Base-by-base conservation (phyloP, 2,888 invertebrate genomes). In the Limnephilus lunatus region DNA sequence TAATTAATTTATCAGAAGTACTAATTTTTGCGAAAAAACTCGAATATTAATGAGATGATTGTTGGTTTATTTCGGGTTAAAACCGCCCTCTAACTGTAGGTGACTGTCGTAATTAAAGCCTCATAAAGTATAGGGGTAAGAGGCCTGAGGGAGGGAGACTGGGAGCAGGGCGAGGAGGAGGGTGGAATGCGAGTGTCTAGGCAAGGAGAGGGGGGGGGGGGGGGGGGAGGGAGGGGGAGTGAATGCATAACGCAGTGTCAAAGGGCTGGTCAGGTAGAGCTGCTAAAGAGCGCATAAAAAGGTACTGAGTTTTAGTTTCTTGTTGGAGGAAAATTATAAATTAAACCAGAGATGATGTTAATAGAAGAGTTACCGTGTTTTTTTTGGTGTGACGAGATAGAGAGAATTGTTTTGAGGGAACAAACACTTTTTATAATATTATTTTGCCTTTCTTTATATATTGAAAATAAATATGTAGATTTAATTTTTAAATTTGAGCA, bases 41-140 rank as follows among this genome's bases (percentile, higher is more conserved):
- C 44, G 68, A n/a, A n/a, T 68, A 68, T 25, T 25, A 19, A 25
- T 2, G n/a, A n/a, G 9, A 25, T 68, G 68, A 68, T 9, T 68
- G 5, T 68, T 68, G 68, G 31, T 31, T 14, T 31, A 82, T 82
- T 3, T 11, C 3, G 86, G 86, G 86, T 86, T 86, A 86, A 86
- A 44, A 15, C 44, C 53, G 68, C 32, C 53, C 53, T 53, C 25
- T 88, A 53, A 68, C 53, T 68, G 68, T 68, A 68, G 88, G 88
- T 35, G 68, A 86, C 86, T 86, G 86, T 86, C 86, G 85, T 87
- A 92, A 85, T 90, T 90, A 80, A 90, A 80, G 44, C 2, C 81
- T 44, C 82, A 31, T 89, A 90, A 90, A 31, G 90, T 30, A n/a
- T n/a, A 32, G 83, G 83, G 83, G 83, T 83, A 19, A 25, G 83